A percentile compares a stretch with the other conserved stretches of the same genome.
Evolutionary conservation across 2,888 invertebrate genomes (phyloP).

Genomic region (Clitarchus hookeri): DNA sequence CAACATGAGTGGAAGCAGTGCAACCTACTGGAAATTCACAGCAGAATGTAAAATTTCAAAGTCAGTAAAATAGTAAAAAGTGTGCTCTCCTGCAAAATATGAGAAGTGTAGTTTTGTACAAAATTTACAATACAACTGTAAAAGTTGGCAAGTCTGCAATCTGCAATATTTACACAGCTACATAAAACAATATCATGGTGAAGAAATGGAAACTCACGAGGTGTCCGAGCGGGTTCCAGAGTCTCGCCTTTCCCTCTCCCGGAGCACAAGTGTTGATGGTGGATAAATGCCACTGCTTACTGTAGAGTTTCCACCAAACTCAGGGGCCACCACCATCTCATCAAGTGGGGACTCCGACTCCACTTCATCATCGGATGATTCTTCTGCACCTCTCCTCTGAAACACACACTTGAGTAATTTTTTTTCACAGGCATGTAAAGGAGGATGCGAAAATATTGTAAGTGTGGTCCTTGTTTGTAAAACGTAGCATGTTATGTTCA

Average conservation of each 20-base stretch:
- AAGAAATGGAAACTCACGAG: constrained; percentile 58
- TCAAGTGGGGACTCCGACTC: constrained; percentile 82
- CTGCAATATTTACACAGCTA: no score
- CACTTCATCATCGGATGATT: constrained; percentile 80
- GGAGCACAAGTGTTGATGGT: constrained; percentile 66
- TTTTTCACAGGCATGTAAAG: not conserved
- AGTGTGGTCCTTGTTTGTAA: not conserved
- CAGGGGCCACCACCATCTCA: constrained; percentile 65
- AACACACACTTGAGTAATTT: constrained; percentile 37
- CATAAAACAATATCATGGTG: not conserved
- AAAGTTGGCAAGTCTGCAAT: no score
- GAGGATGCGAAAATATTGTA: not conserved
- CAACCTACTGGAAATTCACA: no score
- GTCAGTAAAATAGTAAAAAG: no score
- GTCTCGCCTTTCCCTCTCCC: constrained; percentile 65
- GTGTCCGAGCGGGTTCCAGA: constrained; percentile 71
- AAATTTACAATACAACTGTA: no score
- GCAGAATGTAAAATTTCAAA: no score
- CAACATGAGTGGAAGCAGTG: no score
- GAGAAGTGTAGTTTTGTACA: no score
- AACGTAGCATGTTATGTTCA: not conserved
- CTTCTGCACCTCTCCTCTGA: constrained; percentile 68
- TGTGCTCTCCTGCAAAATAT: no score
- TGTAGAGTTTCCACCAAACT: constrained; percentile 55
- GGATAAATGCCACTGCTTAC: constrained; percentile 60